Percentiles rank a stretch among this genome's conserved stretches.
These are phyloP conservation scores for Xestia rhomboidea DNA, from an alignment of 2,888 invertebrate genomes.

Conservation along the genomic window DNA sequence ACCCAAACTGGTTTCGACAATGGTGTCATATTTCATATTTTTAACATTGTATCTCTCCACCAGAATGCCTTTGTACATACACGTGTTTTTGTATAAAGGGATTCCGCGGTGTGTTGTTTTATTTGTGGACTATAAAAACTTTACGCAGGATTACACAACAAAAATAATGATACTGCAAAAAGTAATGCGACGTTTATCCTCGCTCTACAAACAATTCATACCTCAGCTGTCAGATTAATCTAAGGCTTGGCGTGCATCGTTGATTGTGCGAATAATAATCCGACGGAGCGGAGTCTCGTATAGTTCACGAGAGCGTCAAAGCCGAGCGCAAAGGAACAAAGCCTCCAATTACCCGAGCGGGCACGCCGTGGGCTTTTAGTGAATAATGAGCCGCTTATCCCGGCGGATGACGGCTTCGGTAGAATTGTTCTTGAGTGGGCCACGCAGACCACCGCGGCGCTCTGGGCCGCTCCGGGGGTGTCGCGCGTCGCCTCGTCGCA, in stretches of 20 bases:
- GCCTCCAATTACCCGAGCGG: slow-evolving; percentile 89
- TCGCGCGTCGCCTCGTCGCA: slow-evolving; percentile 29
- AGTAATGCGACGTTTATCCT: slow-evolving; percentile 79
- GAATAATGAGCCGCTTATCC: slow-evolving; percentile 90
- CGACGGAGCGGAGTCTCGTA: slow-evolving; percentile 76
- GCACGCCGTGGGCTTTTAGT: slow-evolving; percentile 90
- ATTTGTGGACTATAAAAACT: slow-evolving; percentile 70
- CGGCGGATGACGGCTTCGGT: slow-evolving; percentile 86
- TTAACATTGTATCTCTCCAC: slow-evolving; percentile 59
- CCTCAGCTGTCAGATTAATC: slow-evolving; percentile 86
- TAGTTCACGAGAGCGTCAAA: slow-evolving; percentile 85
- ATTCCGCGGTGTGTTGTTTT: slow-evolving; percentile 66
- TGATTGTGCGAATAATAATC: slow-evolving; percentile 88
- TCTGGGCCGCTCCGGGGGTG: slow-evolving; percentile 58
- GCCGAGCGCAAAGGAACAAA: slow-evolving; percentile 88
- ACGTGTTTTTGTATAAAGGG: slow-evolving; percentile 58
- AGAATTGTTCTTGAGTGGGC: slow-evolving; percentile 86
- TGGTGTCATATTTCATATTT: slow-evolving; percentile 73
- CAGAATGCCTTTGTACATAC: slow-evolving; percentile 65
- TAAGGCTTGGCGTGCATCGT: slow-evolving; percentile 81
- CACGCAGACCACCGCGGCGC: slow-evolving; percentile 77
- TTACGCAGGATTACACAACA: slow-evolving; percentile 68
- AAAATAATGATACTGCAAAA: slow-evolving; percentile 74
- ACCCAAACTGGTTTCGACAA: slow-evolving; percentile 68
- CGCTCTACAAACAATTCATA: slow-evolving; percentile 80